A percentile compares a stretch with the other conserved stretches of the same genome.
Evolutionary conservation across 2,888 invertebrate genomes (phyloP).

Genomic region (Heliconius cydno): DNA sequence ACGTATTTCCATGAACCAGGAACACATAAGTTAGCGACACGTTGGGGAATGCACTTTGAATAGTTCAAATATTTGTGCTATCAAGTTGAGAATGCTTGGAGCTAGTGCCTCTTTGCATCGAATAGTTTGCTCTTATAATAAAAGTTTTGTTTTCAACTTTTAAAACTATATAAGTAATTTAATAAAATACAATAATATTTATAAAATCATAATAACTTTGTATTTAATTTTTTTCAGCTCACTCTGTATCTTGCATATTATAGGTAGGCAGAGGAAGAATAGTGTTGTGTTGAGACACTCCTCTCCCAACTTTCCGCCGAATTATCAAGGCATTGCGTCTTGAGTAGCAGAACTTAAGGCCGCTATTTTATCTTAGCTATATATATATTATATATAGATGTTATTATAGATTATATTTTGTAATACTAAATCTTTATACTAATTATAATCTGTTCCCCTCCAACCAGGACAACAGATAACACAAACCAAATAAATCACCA

Average conservation of each 20-base stretch:
- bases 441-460: background rate
- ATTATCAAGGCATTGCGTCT: too few relatives aligned
- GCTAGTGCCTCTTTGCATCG: background rate
- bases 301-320: too few relatives aligned
- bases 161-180: background rate
- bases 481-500: conserved; percentile 9
- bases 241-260: too few relatives aligned
- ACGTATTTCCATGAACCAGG: conserved; percentile 29
- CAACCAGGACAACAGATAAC: conserved; percentile 3
- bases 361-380: too few relatives aligned
- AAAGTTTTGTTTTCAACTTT: background rate
- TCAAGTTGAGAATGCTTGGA: conserved; percentile 15
- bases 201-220: too few relatives aligned
- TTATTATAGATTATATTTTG: too few relatives aligned
- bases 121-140: background rate
- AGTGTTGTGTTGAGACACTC: too few relatives aligned
- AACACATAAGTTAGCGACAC: conserved; percentile 16
- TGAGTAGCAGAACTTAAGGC: too few relatives aligned
- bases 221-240: too few relatives aligned
- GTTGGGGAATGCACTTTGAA: conserved; percentile 8
- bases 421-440: background rate
- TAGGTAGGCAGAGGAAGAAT: too few relatives aligned
- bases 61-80: conserved; percentile 24
- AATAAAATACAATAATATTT: too few relatives aligned
- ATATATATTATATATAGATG: too few relatives aligned